Conservation (phyloP, 1,140 invertebrate species). For the Tetraneura akinire region DNA sequence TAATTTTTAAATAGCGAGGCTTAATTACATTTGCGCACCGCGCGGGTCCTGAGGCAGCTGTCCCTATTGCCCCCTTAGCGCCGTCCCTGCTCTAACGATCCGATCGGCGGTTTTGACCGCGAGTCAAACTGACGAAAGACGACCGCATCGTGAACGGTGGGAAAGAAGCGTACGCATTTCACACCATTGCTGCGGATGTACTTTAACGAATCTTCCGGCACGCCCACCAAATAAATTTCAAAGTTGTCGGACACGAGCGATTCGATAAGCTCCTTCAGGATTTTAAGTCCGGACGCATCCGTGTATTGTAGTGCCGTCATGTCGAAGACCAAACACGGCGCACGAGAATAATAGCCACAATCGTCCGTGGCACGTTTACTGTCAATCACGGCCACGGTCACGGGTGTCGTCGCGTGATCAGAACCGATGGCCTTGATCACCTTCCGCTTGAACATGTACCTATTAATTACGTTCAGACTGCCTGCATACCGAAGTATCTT, state of each 20-base stretch:
- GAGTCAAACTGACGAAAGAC: neutral
- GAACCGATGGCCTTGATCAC: neutral
- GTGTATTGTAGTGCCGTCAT: conserved; percentile 45
- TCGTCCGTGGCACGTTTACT: conserved; percentile 58
- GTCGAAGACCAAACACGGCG: conserved; percentile 51
- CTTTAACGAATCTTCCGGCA: neutral
- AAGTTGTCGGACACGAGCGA: neutral
- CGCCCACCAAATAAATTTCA: neutral
- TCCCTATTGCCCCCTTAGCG: too few relatives aligned
- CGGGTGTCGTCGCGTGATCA: neutral
- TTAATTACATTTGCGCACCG: too few relatives aligned
- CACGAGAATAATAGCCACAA: conserved; percentile 58
- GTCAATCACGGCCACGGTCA: conserved; percentile 50
- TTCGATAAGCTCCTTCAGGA: neutral
- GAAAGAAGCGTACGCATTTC: conserved; percentile 4
- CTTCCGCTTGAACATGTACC: conserved; percentile 33
- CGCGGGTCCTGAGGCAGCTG: too few relatives aligned
- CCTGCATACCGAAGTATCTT: conserved; percentile 26
- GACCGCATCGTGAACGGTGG: conserved; percentile 31
- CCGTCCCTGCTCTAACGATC: too few relatives aligned
- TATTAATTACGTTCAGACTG: conserved; percentile 40
- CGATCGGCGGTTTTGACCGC: neutral
- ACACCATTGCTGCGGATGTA: neutral
- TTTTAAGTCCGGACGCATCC: conserved; percentile 32
- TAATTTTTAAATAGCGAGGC: too few relatives aligned